Evolutionary conservation across 2,797 vertebrate species (phyloP).

Genomic region (Enteromius afrohamiltoni): DNA sequence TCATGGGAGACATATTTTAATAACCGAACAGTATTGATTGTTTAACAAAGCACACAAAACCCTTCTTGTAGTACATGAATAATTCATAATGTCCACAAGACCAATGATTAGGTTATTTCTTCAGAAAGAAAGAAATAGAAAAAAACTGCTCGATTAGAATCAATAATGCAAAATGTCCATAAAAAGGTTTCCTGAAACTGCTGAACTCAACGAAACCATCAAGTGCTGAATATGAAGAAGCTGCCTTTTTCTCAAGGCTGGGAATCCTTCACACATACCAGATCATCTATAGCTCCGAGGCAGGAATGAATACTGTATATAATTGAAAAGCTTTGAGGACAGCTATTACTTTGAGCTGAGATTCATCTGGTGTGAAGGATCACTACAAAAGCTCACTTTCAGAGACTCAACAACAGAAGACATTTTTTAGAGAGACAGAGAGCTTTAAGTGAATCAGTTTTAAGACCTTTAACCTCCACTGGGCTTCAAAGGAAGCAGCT

Average conservation of each 20-base stretch:
- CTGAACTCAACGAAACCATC: not conserved
- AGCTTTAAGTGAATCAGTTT: slow-evolving; percentile 11
- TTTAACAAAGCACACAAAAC: slow-evolving; percentile 21
- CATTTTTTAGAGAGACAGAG: not conserved
- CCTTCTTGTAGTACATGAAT: not conserved
- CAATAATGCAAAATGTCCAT: not conserved
- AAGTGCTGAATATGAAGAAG: not conserved
- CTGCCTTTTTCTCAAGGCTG: not conserved
- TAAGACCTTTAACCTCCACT: not conserved
- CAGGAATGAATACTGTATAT: not conserved
- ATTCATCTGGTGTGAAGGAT: slow-evolving; percentile 19
- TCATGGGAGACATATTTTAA: not conserved
- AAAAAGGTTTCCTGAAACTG: not conserved
- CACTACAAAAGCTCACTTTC: not conserved
- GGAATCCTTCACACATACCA: not conserved
- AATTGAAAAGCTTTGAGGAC: slow-evolving; percentile 16
- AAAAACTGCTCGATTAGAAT: not conserved
- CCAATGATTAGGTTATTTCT: not conserved
- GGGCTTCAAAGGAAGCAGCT: slow-evolving; percentile 6
- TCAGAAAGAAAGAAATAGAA: not conserved
- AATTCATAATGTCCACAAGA: slow-evolving; percentile 13
- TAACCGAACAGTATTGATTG: not conserved
- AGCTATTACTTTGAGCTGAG: not conserved
- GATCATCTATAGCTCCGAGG: not conserved
- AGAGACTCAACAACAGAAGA: slow-evolving; percentile 1